Base-by-base conservation (phyloP, 37 sponge, comb jelly and placozoan genomes). In the Corticium candelabrum region DNA sequence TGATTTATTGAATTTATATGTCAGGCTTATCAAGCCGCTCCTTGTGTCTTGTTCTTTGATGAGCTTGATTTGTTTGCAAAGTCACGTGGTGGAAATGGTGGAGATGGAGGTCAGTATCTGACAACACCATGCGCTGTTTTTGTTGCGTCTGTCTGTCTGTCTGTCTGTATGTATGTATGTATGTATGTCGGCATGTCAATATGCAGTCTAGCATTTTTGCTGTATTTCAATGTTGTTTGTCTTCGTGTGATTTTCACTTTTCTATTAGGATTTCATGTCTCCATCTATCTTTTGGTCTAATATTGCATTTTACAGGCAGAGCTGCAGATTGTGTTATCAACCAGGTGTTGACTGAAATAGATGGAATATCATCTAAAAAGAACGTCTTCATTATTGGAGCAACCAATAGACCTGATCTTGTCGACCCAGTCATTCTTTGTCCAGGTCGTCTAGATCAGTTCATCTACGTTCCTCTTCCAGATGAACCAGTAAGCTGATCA, bases 361-460 rank as follows among this genome's bases (percentile, higher is more conserved):
- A 98, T 72, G 99, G 99, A 0, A 98, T 98, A 95, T 89, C 84
- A 74, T 68, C 80, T 30, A 98, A 98, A 93, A 98, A 98, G 87
- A 98, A 98, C 70, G 99, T 98, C 67, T 98, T 98, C 75, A 98
- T 98, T 80, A 98, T 98, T 78, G 99, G 99, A 11, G 99, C 99
- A 30, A 98, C 99, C 62, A 98, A 98, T 75, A 82, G 84, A 34
- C 99, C 99, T 7, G 99, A 98, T 72, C 94, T 98, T 68, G 90
- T 98, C 82, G 99, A 98, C 57, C 84, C 93, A 30, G 99, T 95
- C 84, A 98, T 98, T 73, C 78, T 98, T 38, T 75, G 99, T 71
- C 99, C 99, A 1, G 99, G 99, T 2, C 70, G 99, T 11, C 87
- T 98, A 40, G 99, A 98, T 69, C 99, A 98, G 86, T 93, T 98